Evolutionary conservation across 2,888 invertebrate genomes (phyloP).

Genomic region (Spilarctia lutea): DNA sequence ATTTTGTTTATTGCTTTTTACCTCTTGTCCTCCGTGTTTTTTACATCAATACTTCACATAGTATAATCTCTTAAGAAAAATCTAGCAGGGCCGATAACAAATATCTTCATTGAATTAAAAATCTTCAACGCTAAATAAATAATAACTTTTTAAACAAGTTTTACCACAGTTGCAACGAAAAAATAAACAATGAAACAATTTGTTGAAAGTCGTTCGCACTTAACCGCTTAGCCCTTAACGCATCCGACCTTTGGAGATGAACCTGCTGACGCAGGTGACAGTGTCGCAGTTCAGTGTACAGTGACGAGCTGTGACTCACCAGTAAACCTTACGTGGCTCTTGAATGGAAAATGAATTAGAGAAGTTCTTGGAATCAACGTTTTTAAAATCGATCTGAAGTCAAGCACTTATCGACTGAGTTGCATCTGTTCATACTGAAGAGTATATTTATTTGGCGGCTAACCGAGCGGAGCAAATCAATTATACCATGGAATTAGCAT

Average conservation of each 20-base stretch:
- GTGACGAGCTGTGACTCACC: conserved; percentile 93
- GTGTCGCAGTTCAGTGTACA: conserved; percentile 91
- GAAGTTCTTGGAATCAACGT: conserved; percentile 16
- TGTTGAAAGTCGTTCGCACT: too few species aligned
- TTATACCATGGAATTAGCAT: conserved; percentile 84
- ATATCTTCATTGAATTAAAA: background rate
- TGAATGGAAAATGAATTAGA: conserved; percentile 88
- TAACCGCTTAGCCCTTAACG: too few species aligned
- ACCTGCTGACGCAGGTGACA: conserved; percentile 91
- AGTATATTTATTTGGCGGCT: conserved; percentile 20
- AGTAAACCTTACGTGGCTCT: conserved; percentile 91
- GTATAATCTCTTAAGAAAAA: background rate
- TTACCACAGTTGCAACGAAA: conserved; percentile 89
- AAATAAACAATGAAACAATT: too few species aligned
- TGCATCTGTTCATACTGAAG: conserved; percentile 90
- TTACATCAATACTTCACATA: background rate
- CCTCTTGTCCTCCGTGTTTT: background rate
- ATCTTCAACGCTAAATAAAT: background rate
- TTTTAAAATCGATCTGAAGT: conserved; percentile 64
- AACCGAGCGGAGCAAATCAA: conserved; percentile 13
- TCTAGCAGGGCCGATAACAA: background rate
- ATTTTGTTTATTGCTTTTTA: conserved; percentile 8
- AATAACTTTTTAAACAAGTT: background rate
- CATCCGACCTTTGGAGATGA: conserved; percentile 92
- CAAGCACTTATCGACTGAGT: conserved; percentile 90